These are phyloP conservation scores for Rhinolophus ferrumequinum DNA, from an alignment of 2,113 vertebrate genomes.

Conservation along the genomic window DNA sequence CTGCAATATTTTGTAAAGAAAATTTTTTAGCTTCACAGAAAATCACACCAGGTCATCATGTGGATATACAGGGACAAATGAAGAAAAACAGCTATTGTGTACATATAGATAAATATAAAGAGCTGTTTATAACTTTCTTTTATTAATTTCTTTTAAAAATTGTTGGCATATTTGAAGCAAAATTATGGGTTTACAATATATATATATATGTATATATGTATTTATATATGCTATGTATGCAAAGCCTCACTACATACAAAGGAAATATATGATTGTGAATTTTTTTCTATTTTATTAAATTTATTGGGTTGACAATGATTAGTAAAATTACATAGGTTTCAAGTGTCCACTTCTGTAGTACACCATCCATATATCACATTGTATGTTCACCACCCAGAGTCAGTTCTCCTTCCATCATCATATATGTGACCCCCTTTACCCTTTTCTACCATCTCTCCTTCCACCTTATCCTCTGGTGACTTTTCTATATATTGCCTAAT, in stretches of 20 bases:
- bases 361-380: no score
- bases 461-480: no score
- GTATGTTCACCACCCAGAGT: no score
- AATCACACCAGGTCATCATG: not conserved
- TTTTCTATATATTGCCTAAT: not conserved
- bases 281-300: no score
- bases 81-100: not conserved
- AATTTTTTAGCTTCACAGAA: not conserved
- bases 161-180: not conserved
- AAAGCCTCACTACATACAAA: not conserved
- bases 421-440: no score
- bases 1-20: not conserved
- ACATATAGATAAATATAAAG: not conserved
- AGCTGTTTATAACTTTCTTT: not conserved
- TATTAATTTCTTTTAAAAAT: not conserved
- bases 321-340: no score
- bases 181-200: not conserved
- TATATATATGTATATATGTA: no score
- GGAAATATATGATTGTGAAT: not conserved
- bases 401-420: no score
- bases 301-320: no score
- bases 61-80: no score
- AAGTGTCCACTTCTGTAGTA: no score
- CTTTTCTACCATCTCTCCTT: no score
- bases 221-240: not conserved